Base-by-base conservation (phyloP, 2,888 invertebrate genomes). In the Sarcophaga carnaria region DNA sequence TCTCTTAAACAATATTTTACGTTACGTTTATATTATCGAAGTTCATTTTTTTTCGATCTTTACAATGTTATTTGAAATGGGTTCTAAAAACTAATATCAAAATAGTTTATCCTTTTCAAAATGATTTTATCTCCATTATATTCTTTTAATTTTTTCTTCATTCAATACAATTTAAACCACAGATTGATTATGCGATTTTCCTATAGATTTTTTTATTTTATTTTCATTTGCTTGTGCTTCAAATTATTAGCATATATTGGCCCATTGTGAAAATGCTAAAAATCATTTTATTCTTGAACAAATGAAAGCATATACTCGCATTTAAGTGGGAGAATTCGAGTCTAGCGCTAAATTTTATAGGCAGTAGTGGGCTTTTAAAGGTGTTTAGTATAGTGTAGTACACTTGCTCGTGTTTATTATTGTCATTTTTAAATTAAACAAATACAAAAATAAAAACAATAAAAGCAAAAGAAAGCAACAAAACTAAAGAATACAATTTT, bases 331-430 rank as follows among this genome's bases (percentile, higher is more conserved):
- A 82, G 83, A 74, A 72, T 77, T 49, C 63, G 54, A 76, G 81
- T 82, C 84, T 75, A 60, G 70, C 37, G 60, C 47, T 63, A 66
- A 80, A 47, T 67, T 77, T 81, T 67, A 54, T 11, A 66, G 37
- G 20, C 80, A 69, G 71, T 69, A 69, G 71, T 69, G 66, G 76
- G 69, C 71, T 75, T 81, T 83, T 22, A 72, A 79, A 84, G 75
- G 83, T 78, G 83, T 78, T 81, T 67, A 49, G 78, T 63, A 60
- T 74, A 70, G 78, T 83, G 78, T 83, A 69, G 80, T 83, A 69
- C 80, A 78, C 45, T 79, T 60, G 79, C 76, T 87, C 71, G 80
- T 83, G 60, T 74, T 83, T 83, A 80, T 83, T 80, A 47, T 78
- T 87, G 77, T 80, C 80, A 83, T 74, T 80, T 80, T 60, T 66